Conservation (phyloP, 2,113 vertebrate genomes). For the Clarias batrachus region DNA sequence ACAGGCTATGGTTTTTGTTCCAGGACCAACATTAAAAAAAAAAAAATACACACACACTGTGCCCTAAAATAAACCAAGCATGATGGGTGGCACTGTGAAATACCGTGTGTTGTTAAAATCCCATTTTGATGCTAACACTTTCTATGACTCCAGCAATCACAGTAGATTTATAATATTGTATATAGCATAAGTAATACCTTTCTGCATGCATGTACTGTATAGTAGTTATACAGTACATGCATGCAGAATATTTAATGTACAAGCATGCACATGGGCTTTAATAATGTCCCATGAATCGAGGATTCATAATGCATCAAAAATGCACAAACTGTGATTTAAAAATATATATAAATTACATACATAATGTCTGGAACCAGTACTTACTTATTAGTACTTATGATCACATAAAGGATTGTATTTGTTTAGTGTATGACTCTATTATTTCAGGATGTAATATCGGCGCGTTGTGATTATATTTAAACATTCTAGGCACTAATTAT, state of each 20-base stretch:
- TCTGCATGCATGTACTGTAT: background rate
- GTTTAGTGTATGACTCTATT: background rate
- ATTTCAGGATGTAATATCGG: background rate
- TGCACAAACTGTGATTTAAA: too few species aligned
- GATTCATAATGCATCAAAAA: background rate
- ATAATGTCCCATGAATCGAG: background rate
- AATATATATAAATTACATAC: background rate
- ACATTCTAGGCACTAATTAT: background rate
- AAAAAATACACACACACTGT: background rate
- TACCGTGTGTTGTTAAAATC: background rate
- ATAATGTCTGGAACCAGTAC: background rate
- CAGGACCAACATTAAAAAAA: slow-evolving; percentile 31
- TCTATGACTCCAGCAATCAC: background rate
- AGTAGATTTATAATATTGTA: too few species aligned
- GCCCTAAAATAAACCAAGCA: slow-evolving; percentile 43
- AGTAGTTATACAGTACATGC: background rate
- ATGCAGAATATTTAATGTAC: background rate
- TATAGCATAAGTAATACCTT: background rate
- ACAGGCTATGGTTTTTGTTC: slow-evolving; percentile 40
- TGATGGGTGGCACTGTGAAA: slow-evolving; percentile 62
- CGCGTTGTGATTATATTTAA: background rate
- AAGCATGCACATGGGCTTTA: background rate
- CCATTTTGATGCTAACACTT: slow-evolving; percentile 8
- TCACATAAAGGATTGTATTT: background rate
- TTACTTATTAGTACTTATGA: background rate